A percentile compares a stretch with the other conserved stretches of the same genome.
Conservation (phyloP, 2,888 invertebrate species). For the Cylindroiulus punctatus region DNA sequence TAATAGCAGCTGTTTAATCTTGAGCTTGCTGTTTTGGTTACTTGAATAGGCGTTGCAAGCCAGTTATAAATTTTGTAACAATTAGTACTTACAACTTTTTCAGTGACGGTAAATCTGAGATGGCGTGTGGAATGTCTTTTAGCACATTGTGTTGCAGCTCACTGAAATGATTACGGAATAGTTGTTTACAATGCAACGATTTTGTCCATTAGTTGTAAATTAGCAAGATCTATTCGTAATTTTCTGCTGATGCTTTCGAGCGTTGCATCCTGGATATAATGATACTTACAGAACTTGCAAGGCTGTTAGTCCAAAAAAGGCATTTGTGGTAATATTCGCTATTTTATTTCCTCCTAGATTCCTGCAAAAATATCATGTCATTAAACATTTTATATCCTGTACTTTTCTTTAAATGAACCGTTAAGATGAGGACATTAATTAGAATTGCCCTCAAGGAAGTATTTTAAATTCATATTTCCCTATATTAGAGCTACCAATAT, state of each 20-base stretch:
- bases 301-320: slow-evolving; percentile 59
- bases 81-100: slow-evolving; percentile 83
- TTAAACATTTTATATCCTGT: background rate
- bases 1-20: background rate
- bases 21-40: background rate
- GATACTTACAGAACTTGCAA: slow-evolving; percentile 61
- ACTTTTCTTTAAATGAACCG: too few species aligned
- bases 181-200: slow-evolving; percentile 1
- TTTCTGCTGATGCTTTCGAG: background rate
- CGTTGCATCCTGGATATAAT: background rate
- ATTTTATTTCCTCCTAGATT: slow-evolving; percentile 61
- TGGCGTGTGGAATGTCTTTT: slow-evolving; percentile 79
- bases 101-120: slow-evolving; percentile 78
- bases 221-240: too few species aligned
- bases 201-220: background rate
- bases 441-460: too few species aligned
- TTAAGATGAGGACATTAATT: too few species aligned
- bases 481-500: too few species aligned
- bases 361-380: slow-evolving; percentile 59
- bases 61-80: background rate
- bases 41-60: background rate
- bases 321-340: slow-evolving; percentile 58
- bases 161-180: slow-evolving; percentile 64
- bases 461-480: too few species aligned
- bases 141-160: slow-evolving; percentile 81